These are phyloP conservation scores for Nothoprocta pentlandii DNA, from an alignment of 2,113 vertebrate species.

Conservation along the genomic window DNA sequence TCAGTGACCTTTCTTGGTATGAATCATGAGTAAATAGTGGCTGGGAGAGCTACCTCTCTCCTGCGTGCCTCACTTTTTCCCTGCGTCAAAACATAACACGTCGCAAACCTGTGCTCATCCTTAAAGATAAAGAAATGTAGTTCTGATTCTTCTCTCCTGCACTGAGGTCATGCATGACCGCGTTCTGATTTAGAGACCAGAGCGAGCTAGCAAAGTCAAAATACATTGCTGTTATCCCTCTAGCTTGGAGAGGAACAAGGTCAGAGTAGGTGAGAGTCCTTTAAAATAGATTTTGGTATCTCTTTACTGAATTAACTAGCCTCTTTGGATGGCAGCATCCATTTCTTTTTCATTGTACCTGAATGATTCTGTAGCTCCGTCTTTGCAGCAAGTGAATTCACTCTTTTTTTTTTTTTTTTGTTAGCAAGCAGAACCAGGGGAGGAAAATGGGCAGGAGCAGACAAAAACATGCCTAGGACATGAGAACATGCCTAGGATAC, in stretches of 20 bases:
- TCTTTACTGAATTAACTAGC: neutral
- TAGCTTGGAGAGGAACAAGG: neutral
- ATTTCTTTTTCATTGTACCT: neutral
- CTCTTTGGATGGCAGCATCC: neutral
- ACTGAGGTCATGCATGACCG: neutral
- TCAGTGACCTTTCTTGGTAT: neutral
- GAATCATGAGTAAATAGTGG: neutral
- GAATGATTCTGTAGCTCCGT: neutral
- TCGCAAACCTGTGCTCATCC: too few relatives aligned
- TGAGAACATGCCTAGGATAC: neutral
- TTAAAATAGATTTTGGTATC: neutral
- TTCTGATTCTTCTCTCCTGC: neutral
- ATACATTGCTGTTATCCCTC: neutral
- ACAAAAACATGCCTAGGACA: neutral
- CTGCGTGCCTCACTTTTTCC: neutral
- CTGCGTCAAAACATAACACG: neutral
- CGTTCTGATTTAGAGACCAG: neutral
- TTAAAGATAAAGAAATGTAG: neutral
- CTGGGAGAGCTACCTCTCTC: neutral
- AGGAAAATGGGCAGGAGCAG: fast-evolving
- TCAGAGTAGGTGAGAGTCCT: neutral
- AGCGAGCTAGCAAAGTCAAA: neutral
- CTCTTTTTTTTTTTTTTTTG: neutral
- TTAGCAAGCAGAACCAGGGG: neutral
- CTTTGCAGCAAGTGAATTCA: neutral